Percentiles rank a stretch among this genome's conserved stretches.
These are phyloP conservation scores for Drosophila willistoni DNA, from an alignment of 1,140 invertebrate genomes.

Conservation along the genomic window DNA sequence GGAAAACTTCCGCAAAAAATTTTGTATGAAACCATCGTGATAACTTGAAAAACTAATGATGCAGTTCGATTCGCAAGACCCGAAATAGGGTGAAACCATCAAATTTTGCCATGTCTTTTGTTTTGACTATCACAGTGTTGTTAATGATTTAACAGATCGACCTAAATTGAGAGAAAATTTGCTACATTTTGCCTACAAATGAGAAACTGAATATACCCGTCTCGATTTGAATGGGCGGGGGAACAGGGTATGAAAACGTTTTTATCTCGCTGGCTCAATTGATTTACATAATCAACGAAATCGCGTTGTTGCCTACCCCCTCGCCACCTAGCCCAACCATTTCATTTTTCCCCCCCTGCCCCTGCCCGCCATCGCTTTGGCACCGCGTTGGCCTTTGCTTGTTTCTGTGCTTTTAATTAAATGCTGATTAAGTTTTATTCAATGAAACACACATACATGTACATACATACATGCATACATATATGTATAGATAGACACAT, in stretches of 20 bases:
- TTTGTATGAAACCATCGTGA: too few relatives aligned
- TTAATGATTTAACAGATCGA: too few relatives aligned
- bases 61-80: too few relatives aligned
- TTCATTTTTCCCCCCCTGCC: background rate
- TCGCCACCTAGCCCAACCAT: background rate
- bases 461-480: slow-evolving; percentile 21
- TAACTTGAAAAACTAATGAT: too few relatives aligned
- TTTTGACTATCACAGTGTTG: too few relatives aligned
- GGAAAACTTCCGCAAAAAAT: too few relatives aligned
- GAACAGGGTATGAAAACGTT: slow-evolving; percentile 22
- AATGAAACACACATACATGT: slow-evolving; percentile 58
- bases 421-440: slow-evolving; percentile 79
- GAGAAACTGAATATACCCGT: background rate
- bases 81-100: too few relatives aligned
- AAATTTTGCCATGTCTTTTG: too few relatives aligned
- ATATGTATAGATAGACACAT: slow-evolving; percentile 12
- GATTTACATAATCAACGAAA: slow-evolving; percentile 79
- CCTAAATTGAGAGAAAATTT: too few relatives aligned
- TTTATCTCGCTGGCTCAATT: slow-evolving; percentile 73
- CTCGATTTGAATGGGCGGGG: background rate
- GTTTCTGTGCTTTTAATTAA: slow-evolving; percentile 75
- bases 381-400: slow-evolving; percentile 18
- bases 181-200: too few relatives aligned
- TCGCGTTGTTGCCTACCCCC: slow-evolving; percentile 45
- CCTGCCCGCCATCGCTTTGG: too few relatives aligned